Evolutionary conservation across 2,797 vertebrate genomes (phyloP).

Genomic region (Siniperca undulata): DNA sequence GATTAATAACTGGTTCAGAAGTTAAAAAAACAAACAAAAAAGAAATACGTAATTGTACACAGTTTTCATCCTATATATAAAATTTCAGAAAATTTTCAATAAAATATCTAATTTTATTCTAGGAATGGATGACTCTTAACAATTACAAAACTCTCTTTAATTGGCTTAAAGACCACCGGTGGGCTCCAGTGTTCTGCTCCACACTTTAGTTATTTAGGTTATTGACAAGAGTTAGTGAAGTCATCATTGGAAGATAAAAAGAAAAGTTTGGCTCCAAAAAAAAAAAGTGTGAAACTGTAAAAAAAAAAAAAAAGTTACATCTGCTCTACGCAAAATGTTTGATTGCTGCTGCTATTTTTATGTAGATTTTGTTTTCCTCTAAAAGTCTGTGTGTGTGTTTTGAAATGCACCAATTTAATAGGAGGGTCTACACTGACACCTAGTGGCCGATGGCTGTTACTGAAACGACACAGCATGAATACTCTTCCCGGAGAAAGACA

Average conservation of each 20-base stretch:
- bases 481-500: neutral
- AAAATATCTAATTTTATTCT: neutral
- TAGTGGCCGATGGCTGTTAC: slow-evolving; percentile 18
- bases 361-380: neutral
- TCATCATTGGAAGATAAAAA: no score
- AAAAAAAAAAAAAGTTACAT: no score
- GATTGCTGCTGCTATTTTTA: neutral
- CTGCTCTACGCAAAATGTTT: neutral
- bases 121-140: neutral
- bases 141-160: no score
- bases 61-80: neutral
- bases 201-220: neutral
- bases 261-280: neutral
- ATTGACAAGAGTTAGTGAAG: neutral
- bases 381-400: no score
- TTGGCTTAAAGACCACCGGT: neutral
- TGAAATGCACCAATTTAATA: neutral
- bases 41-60: neutral
- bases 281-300: no score
- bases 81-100: neutral
- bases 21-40: neutral
- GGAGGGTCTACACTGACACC: slow-evolving; percentile 42
- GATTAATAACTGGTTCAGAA: neutral
- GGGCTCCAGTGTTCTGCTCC: neutral
- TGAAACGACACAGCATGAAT: neutral